A percentile compares a stretch with the other conserved stretches of the same genome.
Evolutionary conservation across 2,888 invertebrate species (phyloP).

Genomic region (Seira musarum): DNA sequence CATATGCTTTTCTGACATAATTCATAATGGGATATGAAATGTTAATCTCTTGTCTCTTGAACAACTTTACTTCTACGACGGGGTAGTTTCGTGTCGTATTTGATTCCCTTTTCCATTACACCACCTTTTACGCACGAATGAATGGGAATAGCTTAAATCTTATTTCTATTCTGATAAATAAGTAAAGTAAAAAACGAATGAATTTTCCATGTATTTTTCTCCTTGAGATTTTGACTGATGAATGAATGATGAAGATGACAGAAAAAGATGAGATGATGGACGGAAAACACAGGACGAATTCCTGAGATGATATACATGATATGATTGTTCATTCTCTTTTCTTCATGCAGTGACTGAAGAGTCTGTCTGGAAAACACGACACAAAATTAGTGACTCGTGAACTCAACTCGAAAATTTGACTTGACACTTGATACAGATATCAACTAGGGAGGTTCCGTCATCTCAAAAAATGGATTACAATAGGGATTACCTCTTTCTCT

Average conservation of each 20-base stretch:
- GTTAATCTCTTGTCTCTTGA: slow-evolving; percentile 40
- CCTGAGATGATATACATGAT: too few relatives aligned
- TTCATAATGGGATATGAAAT: slow-evolving; percentile 50
- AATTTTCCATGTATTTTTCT: slow-evolving; percentile 27
- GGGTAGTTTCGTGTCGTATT: too few relatives aligned
- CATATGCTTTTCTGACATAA: slow-evolving; percentile 47
- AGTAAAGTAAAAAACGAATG: slow-evolving; percentile 39
- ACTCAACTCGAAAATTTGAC: slow-evolving; percentile 43
- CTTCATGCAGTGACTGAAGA: too few relatives aligned
- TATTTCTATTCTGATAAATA: too few relatives aligned
- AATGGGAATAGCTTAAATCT: slow-evolving; percentile 35
- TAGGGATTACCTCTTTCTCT: too few relatives aligned
- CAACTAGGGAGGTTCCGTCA: slow-evolving; percentile 56
- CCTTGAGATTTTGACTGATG: slow-evolving; percentile 16
- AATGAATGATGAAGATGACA: slow-evolving; percentile 21
- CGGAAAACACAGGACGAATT: too few relatives aligned
- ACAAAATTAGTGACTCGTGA: slow-evolving; percentile 59
- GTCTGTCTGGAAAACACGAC: slow-evolving; percentile 37
- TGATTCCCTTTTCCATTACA: too few relatives aligned
- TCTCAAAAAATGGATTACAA: too few relatives aligned
- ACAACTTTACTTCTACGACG: slow-evolving; percentile 21
- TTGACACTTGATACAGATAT: slow-evolving; percentile 60
- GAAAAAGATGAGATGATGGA: slow-evolving; percentile 2
- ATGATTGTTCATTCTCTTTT: too few relatives aligned
- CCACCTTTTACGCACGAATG: slow-evolving; percentile 49